phyloP scores from a whole-genome alignment of 2,797 vertebrate species.

The Setipinna tenuifilis region DNA sequence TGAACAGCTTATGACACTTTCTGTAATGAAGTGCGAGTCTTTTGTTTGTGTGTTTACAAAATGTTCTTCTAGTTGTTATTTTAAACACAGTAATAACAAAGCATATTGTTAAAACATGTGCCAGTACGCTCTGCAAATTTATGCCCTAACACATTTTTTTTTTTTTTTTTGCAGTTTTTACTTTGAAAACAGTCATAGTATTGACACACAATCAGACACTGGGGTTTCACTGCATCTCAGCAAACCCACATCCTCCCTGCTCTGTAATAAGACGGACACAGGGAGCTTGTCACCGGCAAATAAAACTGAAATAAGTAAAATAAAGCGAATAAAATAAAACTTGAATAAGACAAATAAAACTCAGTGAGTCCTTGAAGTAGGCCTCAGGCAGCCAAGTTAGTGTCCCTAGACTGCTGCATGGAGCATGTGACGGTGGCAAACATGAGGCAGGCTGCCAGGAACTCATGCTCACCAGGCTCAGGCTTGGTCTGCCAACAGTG shows the following conservation, averaged over 20 bases:
- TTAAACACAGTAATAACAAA: background rate
- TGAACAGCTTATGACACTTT: slow-evolving; percentile 3
- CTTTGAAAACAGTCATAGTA: background rate
- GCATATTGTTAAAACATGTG: too few species aligned
- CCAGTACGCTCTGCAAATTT: background rate
- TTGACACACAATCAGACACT: background rate
- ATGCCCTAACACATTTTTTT: background rate
- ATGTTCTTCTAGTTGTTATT: background rate
- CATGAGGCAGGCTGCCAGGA: background rate
- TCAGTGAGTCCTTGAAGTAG: background rate
- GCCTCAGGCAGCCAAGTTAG: background rate
- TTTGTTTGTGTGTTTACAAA: background rate
- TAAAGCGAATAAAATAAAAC: too few species aligned
- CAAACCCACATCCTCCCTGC: background rate
- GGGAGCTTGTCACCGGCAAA: background rate
- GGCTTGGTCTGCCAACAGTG: background rate
- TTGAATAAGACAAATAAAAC: too few species aligned
- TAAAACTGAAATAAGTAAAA: too few species aligned
- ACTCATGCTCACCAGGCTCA: background rate
- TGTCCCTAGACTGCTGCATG: background rate
- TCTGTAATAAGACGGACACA: background rate
- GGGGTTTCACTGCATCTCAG: background rate
- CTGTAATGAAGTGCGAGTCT: background rate
- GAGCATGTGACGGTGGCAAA: background rate
- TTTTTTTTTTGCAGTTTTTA: background rate